Conservation (phyloP, 1,140 invertebrate species). For the Calephelis virginiensis region DNA sequence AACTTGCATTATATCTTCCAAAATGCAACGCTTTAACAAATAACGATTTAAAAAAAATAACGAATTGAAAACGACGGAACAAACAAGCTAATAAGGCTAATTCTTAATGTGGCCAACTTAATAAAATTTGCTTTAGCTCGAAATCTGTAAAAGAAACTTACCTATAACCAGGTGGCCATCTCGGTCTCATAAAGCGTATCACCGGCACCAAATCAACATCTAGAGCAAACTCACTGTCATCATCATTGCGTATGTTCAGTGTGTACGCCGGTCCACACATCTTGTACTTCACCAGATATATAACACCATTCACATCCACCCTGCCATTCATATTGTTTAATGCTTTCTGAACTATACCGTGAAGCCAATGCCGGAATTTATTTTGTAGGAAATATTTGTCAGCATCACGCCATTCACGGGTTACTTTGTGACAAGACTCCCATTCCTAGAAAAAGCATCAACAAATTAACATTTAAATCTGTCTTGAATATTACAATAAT, state of each 20-base stretch:
- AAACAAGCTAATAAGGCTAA: too few relatives aligned
- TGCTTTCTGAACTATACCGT: constrained; percentile 54
- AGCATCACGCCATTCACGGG: constrained; percentile 52
- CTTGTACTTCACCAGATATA: constrained; percentile 51
- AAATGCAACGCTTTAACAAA: too few relatives aligned
- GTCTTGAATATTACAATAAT: too few relatives aligned
- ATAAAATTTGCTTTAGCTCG: too few relatives aligned
- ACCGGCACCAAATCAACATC: constrained; percentile 74
- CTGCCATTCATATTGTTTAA: constrained; percentile 41
- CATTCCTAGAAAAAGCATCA: constrained; percentile 34
- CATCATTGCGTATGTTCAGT: constrained; percentile 43
- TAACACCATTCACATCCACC: constrained; percentile 42
- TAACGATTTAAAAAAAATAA: too few relatives aligned
- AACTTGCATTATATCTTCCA: too few relatives aligned
- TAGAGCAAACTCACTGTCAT: constrained; percentile 41
- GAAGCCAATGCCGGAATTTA: constrained; percentile 67
- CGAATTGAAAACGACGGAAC: too few relatives aligned
- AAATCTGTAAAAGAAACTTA: constrained; percentile 19
- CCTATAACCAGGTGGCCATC: constrained; percentile 56
- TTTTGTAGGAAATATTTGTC: constrained; percentile 66
- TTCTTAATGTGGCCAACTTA: too few relatives aligned
- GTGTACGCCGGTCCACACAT: constrained; percentile 76
- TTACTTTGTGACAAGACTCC: constrained; percentile 54
- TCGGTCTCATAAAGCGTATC: constrained; percentile 55
- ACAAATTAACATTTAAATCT: too few relatives aligned